Base-by-base conservation (phyloP, 2,113 vertebrate species). In the Hippocampus zosterae region DNA sequence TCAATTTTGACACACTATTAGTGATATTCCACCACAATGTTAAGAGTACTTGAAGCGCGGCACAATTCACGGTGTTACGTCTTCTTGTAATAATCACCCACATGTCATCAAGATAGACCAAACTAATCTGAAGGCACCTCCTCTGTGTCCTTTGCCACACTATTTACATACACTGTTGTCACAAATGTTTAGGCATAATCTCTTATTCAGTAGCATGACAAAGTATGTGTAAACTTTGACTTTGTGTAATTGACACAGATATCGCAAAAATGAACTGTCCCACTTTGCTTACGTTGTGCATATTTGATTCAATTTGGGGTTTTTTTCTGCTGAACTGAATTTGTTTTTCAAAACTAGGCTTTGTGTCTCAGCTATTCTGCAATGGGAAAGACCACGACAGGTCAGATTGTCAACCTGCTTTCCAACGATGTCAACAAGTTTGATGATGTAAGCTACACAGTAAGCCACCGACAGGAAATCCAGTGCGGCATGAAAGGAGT, bases 351-450 rank as follows among this genome's bases (percentile, higher is more conserved):
- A 33, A 60, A 41, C 21, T 21, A 99, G 97, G 94, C 96, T 0
- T 92, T 99, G 76, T 87, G 91, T 78, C 92, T 99, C 76, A 98
- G 92, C 87, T 95, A 92, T 1, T 12, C 63, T 13, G 95, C 96
- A 33, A 93, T 97, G 94, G 90, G 92, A 50, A 93, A 96, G 87
- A 99, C 96, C 8, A 98, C 96, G 76, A 96, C 96, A 0, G 97
- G 97, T 56, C 97, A 99, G 77, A 98, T 98, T 40, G 95, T 99
- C 71, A 99, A 99, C 76, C 94, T 99, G 27, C 91, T 99, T 8
- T 98, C 97, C 68, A 98, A 97, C 0, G 97, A 99, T 7, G 97
- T 99, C 82, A 96, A 95, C 89, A 97, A 93, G 87, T 99, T 98
- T 80, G 97, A 99, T 85, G 94, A 98, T 76, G 97, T 96, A 87